Evolutionary conservation across 2,797 vertebrate genomes (phyloP).

Genomic region (Hypotaenidia philippensis): DNA sequence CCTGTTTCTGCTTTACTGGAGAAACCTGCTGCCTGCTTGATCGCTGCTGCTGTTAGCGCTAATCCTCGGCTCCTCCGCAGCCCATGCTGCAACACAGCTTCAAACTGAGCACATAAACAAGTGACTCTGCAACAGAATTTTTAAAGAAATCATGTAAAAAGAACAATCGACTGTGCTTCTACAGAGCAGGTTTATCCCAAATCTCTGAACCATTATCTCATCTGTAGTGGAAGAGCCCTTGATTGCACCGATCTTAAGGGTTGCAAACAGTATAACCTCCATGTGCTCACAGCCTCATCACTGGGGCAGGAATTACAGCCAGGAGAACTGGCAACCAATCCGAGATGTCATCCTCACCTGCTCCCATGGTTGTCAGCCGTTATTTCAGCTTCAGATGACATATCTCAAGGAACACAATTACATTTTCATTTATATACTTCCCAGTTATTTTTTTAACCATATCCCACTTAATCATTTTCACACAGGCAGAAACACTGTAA

Average conservation of each 20-base stretch:
- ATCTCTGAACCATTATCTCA: neutral
- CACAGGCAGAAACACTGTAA: neutral
- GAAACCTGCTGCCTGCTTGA: constrained; percentile 96
- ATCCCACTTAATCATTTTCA: neutral
- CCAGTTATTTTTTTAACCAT: neutral
- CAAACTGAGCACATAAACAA: constrained; percentile 97
- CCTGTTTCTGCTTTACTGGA: constrained; percentile 93
- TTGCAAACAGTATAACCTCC: neutral
- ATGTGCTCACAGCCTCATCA: neutral
- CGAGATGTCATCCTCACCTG: neutral
- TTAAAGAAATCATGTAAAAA: neutral
- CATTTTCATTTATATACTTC: neutral
- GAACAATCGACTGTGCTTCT: neutral
- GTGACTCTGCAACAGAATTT: constrained; percentile 88
- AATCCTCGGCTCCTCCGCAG: constrained; percentile 92
- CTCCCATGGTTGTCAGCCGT: neutral
- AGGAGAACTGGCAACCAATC: neutral
- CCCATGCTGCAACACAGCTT: constrained; percentile 94
- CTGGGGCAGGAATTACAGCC: neutral
- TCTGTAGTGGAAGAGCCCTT: neutral
- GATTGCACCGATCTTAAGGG: neutral
- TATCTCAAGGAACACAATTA: neutral
- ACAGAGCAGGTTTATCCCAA: neutral
- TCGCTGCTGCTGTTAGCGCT: constrained; percentile 93
- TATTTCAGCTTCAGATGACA: neutral